A percentile compares a stretch with the other conserved stretches of the same genome.
phyloP scores from a whole-genome alignment of 2,888 invertebrate species.

The Nomada goodeniana region DNA sequence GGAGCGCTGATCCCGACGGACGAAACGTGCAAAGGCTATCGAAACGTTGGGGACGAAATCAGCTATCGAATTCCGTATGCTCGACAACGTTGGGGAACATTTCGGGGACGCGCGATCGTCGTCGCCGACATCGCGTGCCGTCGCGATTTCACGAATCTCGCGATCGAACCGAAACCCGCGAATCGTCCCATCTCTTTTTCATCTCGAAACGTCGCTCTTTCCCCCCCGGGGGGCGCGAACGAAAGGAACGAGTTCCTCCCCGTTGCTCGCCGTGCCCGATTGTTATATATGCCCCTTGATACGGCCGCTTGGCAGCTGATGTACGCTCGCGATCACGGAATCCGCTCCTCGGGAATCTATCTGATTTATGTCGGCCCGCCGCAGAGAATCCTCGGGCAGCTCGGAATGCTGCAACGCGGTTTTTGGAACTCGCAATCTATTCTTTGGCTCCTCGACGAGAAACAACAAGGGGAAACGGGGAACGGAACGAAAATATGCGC shows the following conservation, averaged over 20 bases:
- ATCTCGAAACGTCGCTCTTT: slow-evolving; percentile 2
- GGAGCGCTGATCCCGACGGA: too few species aligned
- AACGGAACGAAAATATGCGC: not conserved
- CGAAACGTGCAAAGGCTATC: too few species aligned
- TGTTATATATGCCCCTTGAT: slow-evolving; percentile 43
- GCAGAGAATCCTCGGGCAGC: not conserved
- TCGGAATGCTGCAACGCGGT: not conserved
- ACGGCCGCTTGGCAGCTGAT: slow-evolving; percentile 46
- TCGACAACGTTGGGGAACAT: not conserved
- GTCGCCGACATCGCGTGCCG: not conserved
- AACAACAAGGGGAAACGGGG: too few species aligned
- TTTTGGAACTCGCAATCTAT: not conserved
- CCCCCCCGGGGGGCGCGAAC: not conserved
- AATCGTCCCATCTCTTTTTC: not conserved
- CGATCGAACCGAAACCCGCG: slow-evolving; percentile 42
- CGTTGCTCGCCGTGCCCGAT: slow-evolving; percentile 36
- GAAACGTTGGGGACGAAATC: too few species aligned
- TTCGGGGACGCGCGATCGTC: not conserved
- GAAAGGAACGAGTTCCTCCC: slow-evolving; percentile 33
- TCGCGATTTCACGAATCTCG: slow-evolving; percentile 11
- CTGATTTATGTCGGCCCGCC: slow-evolving; percentile 13
- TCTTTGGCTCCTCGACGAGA: not conserved
- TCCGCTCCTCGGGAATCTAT: slow-evolving; percentile 23
- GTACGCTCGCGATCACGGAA: slow-evolving; percentile 40
- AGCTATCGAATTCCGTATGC: not conserved